phyloP scores from a whole-genome alignment of 2,888 invertebrate species.

The Sycophila texana region DNA sequence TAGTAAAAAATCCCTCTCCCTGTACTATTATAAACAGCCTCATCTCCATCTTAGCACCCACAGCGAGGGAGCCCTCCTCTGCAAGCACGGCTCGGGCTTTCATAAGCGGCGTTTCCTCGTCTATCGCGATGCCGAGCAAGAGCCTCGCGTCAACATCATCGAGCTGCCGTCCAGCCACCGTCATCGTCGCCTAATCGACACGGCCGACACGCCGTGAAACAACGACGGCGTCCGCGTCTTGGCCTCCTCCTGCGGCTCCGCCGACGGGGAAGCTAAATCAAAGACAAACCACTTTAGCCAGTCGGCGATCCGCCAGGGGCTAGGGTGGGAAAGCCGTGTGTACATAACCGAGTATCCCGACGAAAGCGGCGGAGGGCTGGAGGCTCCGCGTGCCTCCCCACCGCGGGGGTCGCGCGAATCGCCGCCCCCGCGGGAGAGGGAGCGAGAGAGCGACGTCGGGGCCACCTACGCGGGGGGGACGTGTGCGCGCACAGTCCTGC shows the following conservation, averaged over 20 bases:
- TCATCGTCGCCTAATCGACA: not conserved
- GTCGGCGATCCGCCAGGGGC: slow-evolving; percentile 52
- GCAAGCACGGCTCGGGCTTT: not conserved
- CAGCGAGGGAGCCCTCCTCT: not conserved
- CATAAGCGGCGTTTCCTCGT: not conserved
- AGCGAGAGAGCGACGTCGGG: slow-evolving; percentile 16
- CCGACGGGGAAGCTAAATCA: slow-evolving; percentile 71
- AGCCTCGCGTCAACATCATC: slow-evolving; percentile 41
- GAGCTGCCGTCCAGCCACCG: not conserved
- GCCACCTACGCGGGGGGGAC: not conserved
- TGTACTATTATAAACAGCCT: too few species aligned
- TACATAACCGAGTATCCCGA: slow-evolving; percentile 65
- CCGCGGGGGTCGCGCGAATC: not conserved
- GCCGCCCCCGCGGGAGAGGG: slow-evolving; percentile 16
- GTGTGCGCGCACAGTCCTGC: not conserved
- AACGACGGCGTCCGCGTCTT: not conserved
- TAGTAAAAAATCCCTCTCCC: too few species aligned
- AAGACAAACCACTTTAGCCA: slow-evolving; percentile 74
- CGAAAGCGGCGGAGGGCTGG: slow-evolving; percentile 24
- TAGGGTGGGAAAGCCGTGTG: slow-evolving; percentile 58
- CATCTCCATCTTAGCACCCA: too few species aligned
- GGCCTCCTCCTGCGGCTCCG: slow-evolving; percentile 27
- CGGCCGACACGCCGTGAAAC: not conserved
- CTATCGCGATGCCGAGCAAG: not conserved
- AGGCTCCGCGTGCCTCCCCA: not conserved